Conservation (phyloP, 2,888 invertebrate species). For the Cantharis lateralis region DNA sequence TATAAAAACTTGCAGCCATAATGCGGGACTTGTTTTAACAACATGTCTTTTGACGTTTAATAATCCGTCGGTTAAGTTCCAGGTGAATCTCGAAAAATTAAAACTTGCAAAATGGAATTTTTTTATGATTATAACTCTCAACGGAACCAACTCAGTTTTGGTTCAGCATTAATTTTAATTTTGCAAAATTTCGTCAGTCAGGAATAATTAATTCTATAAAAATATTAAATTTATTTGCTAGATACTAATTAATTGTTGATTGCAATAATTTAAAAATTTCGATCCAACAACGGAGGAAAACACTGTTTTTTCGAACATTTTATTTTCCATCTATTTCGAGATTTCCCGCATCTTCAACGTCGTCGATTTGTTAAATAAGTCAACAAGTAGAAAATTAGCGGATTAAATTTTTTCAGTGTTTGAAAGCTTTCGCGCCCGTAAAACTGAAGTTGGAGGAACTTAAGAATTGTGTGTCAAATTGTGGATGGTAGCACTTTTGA, state of each 20-base stretch:
- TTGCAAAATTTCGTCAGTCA: not conserved
- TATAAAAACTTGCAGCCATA: conserved; percentile 10
- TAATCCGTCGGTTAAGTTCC: conserved; percentile 10
- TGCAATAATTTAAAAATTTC: not conserved
- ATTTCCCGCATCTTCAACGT: not conserved
- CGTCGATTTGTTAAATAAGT: not conserved
- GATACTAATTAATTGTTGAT: not conserved
- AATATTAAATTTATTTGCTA: not conserved
- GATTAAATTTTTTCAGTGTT: not conserved
- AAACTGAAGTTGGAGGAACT: not conserved
- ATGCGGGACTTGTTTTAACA: conserved; percentile 1
- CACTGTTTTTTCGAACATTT: not conserved
- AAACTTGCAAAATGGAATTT: not conserved
- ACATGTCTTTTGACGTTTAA: not conserved
- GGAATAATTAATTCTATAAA: not conserved
- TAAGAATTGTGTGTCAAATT: not conserved
- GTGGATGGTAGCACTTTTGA: conserved; percentile 9
- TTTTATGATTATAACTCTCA: not conserved
- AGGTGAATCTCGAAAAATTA: not conserved
- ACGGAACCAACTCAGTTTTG: not conserved
- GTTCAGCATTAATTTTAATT: not conserved
- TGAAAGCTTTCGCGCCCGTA: not conserved
- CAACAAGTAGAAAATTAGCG: not conserved
- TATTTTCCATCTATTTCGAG: not conserved
- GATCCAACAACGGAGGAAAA: not conserved